Conservation (phyloP, 2,113 vertebrate species). For the Montifringilla adamsi region DNA sequence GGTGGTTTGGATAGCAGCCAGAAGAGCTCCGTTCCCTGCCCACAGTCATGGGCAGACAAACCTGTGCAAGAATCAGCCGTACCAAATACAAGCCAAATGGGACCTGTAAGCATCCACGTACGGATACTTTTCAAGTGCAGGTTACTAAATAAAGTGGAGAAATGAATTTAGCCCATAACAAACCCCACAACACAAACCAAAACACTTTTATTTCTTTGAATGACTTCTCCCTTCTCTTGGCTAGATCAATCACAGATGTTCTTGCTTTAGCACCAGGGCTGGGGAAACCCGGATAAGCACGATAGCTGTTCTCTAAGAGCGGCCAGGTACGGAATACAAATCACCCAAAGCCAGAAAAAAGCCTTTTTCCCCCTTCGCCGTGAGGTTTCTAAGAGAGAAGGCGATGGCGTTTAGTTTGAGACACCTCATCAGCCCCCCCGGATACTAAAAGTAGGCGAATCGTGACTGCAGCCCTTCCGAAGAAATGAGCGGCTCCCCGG, state of each 20-base stretch:
- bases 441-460: background rate
- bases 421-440: background rate
- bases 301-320: background rate
- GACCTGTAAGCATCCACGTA: rapidly evolving
- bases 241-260: background rate
- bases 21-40: background rate
- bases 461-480: background rate
- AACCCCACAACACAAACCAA: background rate
- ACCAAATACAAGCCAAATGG: background rate
- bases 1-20: background rate
- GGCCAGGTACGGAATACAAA: background rate
- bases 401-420: background rate
- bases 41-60: background rate
- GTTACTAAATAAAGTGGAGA: background rate
- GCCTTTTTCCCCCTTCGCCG: background rate
- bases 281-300: background rate
- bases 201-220: background rate
- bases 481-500: too few species aligned
- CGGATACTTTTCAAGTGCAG: background rate
- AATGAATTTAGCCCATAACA: background rate
- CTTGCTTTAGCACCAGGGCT: background rate
- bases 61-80: background rate
- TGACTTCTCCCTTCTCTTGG: background rate
- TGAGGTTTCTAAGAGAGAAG: background rate
- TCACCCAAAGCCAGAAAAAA: background rate